Evolutionary conservation across 2,113 vertebrate genomes (phyloP).

Genomic region (Oreochromis spilurus): DNA sequence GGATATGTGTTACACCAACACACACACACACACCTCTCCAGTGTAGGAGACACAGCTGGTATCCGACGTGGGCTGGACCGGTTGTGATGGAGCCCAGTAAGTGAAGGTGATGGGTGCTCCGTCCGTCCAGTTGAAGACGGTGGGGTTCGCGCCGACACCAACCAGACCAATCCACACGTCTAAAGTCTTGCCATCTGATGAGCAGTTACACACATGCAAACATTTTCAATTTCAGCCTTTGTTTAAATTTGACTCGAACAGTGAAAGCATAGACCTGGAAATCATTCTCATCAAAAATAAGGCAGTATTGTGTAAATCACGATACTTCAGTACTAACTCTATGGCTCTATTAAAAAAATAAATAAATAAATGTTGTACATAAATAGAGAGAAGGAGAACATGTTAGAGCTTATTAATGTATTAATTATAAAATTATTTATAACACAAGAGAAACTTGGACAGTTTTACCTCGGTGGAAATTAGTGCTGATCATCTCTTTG

Average conservation of each 20-base stretch:
- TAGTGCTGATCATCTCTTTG: conserved; percentile 81
- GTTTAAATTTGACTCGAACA: neutral
- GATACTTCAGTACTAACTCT: neutral
- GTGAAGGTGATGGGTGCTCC: conserved; percentile 77
- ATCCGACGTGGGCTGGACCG: conserved; percentile 67
- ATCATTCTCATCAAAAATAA: neutral
- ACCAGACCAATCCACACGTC: conserved; percentile 84
- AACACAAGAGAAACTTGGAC: neutral
- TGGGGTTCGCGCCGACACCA: conserved; percentile 48
- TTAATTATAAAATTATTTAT: neutral
- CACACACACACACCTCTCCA: conserved; percentile 72
- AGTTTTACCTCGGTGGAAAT: conserved; percentile 74
- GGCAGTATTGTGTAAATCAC: neutral
- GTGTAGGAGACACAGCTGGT: conserved; percentile 83
- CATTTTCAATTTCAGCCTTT: neutral
- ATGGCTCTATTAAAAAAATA: neutral
- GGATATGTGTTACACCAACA: neutral
- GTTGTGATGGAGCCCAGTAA: conserved; percentile 84
- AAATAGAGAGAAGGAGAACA: neutral
- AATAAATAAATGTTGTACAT: neutral
- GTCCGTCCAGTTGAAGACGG: conserved; percentile 84
- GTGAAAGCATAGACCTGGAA: neutral
- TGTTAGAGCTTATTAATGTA: neutral
- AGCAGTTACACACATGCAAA: neutral
- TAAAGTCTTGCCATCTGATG: conserved; percentile 62